Percentiles rank a stretch among this genome's conserved stretches.
These are phyloP conservation scores for Ovis aries DNA, from an alignment of 2,113 vertebrate species.

Conservation along the genomic window ARS-UI_Ramb_v3.0 NC_056080.1:52217001-52217500, in stretches of 20 bases:
- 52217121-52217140: background rate
- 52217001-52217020: background rate
- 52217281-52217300: background rate
- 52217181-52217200: background rate
- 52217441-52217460: background rate
- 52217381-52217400: background rate
- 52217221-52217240: background rate
- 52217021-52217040: background rate
- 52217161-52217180: background rate
- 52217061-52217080: background rate
- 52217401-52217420: background rate
- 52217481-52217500: background rate
- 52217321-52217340: background rate
- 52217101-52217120: background rate
- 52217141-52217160: background rate
- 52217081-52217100: background rate
- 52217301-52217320: background rate
- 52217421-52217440: background rate
- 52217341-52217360: background rate
- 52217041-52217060: background rate
- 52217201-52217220: background rate
- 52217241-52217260: background rate
- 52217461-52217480: background rate
- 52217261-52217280: background rate
- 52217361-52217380: background rate